Base-by-base conservation (phyloP, 2,888 invertebrate species). In the Allacma fusca region DNA sequence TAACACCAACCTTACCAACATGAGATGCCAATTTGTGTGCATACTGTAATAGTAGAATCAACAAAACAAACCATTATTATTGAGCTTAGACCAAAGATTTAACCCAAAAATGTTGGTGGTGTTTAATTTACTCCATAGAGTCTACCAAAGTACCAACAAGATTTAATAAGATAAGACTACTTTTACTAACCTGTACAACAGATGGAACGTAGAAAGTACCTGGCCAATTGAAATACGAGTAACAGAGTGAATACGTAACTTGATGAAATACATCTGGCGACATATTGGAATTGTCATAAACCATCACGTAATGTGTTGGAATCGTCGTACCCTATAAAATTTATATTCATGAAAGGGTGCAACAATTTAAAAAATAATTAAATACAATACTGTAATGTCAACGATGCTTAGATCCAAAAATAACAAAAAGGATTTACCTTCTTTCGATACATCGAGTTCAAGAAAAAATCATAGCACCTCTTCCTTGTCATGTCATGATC, bases 151-250 rank as follows among this genome's bases (percentile, higher is more conserved):
- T n/a, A n/a, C n/a, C n/a, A n/a, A n/a, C n/a, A n/a, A n/a, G n/a
- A n/a, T n/a, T n/a, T n/a, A n/a, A n/a, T n/a, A n/a, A n/a, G n/a
- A n/a, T n/a, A n/a, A n/a, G n/a, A n/a, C n/a, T n/a, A n/a, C n/a
- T n/a, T n/a, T n/a, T n/a, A n/a, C 59, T 21, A 7, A 76, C 76
- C 76, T 76, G 69, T 2, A 76, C 44, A 21, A 76, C 44, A 57
- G 57, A 69, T 5, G 76, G 76, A 5, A 76, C 43, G 43, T 70
- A 76, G 57, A 62, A 76, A 24, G 43, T 62, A 24, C 76, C 76
- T 59, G 76, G 76, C 76, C 76, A 76, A 43, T 76, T 76, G 23
- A 70, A 62, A 64, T 70, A 76, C 1, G 26, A 21, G 43, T 62
- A 76, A 26, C 76, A 76, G 7, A 76, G 43, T 13, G 70, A 68